Base-by-base conservation (phyloP, 2,797 vertebrate genomes). In the Poeciliopsis gracilis region DNA sequence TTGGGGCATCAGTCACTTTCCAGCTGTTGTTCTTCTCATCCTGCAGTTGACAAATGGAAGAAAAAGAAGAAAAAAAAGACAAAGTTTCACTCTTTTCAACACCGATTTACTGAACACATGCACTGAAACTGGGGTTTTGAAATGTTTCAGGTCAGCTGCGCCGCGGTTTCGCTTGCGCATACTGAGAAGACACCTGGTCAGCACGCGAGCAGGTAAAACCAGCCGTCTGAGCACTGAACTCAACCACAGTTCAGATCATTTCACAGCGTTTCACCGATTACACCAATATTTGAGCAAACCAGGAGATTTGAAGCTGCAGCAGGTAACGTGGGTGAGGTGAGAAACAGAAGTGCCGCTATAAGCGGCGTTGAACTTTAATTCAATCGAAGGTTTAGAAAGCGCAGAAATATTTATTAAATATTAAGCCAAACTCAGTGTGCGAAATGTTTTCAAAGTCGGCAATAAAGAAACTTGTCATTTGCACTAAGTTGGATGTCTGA, bases 11-110 rank as follows among this genome's bases (percentile, higher is more conserved):
- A 41, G 23, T 84, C 49, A 75, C 45, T 72, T 53, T 59, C 80
- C 85, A 5, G 23, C 30, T 59, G 25, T 45, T 51, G 51, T 63
- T 51, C 69, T 84, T 57, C 18, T 82, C 76, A 82, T 86, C 63
- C 88, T 90, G 82, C 16, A 63, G 20, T 63, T 51, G 11, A 72
- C 46, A 41, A 80, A 1, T 10, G 1, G 9, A 12, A 36, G 49
- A 57, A 41, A 4, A 4, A 1, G 3, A 2, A 2, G 2, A 2
- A 23, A 30, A 72, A 72, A 41, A 4, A 46, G 30, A 78, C 43
- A 4, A 15, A n/a, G 2, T 57, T 51, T 51, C 28, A 67, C 30
- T 75, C 23, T 67, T 49, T 59, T 38, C 13, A 57, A 75, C 5
- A 53, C 33, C 15, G 23, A 46, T 7, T 45, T 36, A 43, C 23